These are phyloP conservation scores for Caenorhabditis afra DNA, from an alignment of 2,888 invertebrate species.

Conservation along the genomic window DNA sequence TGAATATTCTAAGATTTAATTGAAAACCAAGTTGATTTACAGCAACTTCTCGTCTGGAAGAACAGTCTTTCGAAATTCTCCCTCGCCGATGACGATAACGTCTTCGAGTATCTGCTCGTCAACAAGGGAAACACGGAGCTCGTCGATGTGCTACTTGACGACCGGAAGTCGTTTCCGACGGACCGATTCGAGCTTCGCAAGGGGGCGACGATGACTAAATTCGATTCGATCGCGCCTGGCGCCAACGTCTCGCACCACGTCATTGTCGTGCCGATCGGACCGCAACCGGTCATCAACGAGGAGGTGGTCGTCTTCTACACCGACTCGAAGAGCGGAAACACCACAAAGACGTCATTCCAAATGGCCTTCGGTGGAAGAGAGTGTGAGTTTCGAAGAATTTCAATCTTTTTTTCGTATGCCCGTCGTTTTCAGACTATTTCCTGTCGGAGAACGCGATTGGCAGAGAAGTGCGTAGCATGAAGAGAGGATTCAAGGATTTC, in stretches of 20 bases:
- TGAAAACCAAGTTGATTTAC: background rate
- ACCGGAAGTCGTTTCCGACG: constrained; percentile 41
- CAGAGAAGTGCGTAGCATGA: background rate
- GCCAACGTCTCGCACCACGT: constrained; percentile 24
- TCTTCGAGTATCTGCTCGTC: constrained; percentile 36
- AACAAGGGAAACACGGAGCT: constrained; percentile 27
- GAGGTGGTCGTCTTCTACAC: constrained; percentile 25
- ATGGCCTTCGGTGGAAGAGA: no score
- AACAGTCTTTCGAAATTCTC: constrained; percentile 8
- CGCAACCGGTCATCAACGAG: constrained; percentile 4
- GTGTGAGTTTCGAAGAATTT: background rate
- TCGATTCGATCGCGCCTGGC: constrained; percentile 22
- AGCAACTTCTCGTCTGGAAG: constrained; percentile 40
- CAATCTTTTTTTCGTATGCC: background rate
- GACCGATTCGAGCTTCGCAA: constrained; percentile 27
- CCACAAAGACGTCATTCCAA: constrained; percentile 5
- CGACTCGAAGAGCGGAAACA: constrained; percentile 1
- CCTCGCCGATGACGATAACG: constrained; percentile 12
- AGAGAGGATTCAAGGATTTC: background rate
- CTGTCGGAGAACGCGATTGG: background rate
- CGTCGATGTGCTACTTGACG: constrained; percentile 40
- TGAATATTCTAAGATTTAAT: background rate
- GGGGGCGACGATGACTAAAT: constrained; percentile 9
- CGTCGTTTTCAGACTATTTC: constrained; percentile 25
- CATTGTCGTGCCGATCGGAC: constrained; percentile 29